Evolutionary conservation across 37 sponge, comb jelly and placozoan genomes (phyloP).

Genomic region (Oopsacas minuta): DNA sequence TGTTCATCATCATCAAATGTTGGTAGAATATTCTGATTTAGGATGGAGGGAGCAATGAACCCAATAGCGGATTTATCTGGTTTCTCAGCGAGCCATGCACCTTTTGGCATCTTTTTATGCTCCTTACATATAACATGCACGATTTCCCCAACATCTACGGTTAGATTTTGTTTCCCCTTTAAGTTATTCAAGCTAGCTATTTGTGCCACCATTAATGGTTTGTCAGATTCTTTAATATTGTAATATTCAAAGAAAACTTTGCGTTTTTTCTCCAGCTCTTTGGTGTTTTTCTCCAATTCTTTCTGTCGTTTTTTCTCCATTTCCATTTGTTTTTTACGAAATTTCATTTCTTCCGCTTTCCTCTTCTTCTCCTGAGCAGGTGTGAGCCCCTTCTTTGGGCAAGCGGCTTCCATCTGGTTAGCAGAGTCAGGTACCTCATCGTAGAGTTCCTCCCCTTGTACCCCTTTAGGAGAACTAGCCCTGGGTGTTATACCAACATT

Average conservation of each 20-base stretch:
- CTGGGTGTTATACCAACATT: background rate
- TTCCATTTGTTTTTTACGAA: background rate
- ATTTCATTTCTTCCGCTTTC: background rate
- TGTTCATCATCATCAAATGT: background rate
- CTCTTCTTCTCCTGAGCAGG: background rate
- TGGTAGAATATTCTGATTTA: background rate
- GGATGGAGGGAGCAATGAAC: background rate
- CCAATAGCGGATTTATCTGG: background rate
- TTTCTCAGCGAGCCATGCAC: background rate
- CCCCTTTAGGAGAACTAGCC: background rate
- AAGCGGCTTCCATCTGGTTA: background rate
- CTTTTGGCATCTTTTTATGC: conserved; percentile 6
- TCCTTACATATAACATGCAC: background rate
- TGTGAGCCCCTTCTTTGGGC: background rate
- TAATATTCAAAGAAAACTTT: background rate
- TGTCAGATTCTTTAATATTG: background rate
- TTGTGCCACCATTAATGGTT: background rate
- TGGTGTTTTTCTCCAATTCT: background rate
- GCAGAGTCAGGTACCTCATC: background rate
- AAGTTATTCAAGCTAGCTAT: background rate
- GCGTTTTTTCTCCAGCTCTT: background rate
- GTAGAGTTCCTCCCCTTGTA: background rate
- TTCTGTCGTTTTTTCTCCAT: background rate
- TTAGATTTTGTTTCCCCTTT: background rate
- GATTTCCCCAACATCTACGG: background rate